Conservation (phyloP, 2,113 vertebrate genomes). For the Corythaeola cristata region DNA sequence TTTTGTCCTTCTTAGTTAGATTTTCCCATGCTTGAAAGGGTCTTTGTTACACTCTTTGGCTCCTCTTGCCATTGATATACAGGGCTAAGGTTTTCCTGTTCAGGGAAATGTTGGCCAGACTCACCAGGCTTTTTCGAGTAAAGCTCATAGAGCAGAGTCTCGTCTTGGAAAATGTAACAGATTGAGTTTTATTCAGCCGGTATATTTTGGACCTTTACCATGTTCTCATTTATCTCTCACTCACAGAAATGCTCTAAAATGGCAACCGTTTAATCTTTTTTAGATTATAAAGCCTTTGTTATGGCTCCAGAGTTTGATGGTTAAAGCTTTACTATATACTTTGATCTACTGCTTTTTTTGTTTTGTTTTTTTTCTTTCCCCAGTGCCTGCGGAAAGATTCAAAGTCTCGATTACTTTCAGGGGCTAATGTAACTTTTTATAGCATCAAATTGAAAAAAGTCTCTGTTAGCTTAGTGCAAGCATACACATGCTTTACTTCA, state of each 20-base stretch:
- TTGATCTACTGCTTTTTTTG: conserved; percentile 8
- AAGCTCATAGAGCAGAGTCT: not conserved
- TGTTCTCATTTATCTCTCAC: conserved; percentile 31
- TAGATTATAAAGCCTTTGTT: conserved; percentile 43
- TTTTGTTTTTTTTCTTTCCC: not conserved
- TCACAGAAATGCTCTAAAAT: conserved; percentile 1
- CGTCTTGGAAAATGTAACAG: conserved; percentile 6
- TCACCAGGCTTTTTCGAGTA: not conserved
- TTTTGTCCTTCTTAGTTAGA: not conserved
- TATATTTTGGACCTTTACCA: conserved; percentile 16
- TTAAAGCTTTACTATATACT: not conserved
- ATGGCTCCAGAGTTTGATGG: conserved; percentile 25
- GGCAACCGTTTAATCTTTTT: conserved; percentile 40
- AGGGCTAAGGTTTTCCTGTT: conserved; percentile 16
- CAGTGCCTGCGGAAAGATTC: not conserved
- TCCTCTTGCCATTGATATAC: not conserved
- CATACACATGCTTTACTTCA: not conserved
- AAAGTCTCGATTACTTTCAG: not conserved
- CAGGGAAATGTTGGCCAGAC: not conserved
- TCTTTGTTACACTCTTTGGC: conserved; percentile 4
- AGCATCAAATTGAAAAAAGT: not conserved
- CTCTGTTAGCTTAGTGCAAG: not conserved
- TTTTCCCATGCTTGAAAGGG: not conserved
- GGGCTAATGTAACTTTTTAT: not conserved
- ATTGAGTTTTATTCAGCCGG: not conserved